Evolutionary conservation across 1,140 invertebrate genomes (phyloP).

Genomic region (Palaemon carinicauda): DNA sequence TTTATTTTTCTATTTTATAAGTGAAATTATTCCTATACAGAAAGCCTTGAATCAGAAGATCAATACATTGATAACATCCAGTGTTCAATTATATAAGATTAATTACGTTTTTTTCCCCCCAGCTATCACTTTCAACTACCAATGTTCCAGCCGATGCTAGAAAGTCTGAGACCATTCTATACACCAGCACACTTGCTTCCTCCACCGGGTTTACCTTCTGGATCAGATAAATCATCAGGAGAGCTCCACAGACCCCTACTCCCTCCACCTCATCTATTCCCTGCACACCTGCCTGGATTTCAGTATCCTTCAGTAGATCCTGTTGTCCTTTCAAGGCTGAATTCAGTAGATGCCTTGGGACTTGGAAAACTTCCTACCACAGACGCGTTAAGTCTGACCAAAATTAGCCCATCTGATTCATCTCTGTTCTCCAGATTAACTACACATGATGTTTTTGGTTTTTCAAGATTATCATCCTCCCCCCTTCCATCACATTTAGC

Average conservation of each 20-base stretch:
- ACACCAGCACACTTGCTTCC: slow-evolving; percentile 19
- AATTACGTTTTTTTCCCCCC: not conserved
- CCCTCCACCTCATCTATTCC: slow-evolving; percentile 34
- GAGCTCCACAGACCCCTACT: slow-evolving; percentile 27
- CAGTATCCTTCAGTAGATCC: slow-evolving; percentile 27
- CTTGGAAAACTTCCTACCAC: slow-evolving; percentile 20
- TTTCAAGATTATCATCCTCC: slow-evolving; percentile 32
- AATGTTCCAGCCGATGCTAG: slow-evolving; percentile 48
- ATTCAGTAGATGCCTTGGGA: slow-evolving; percentile 23
- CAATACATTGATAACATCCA: not conserved
- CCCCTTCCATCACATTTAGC: slow-evolving; percentile 16
- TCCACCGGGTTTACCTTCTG: not conserved
- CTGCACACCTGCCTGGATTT: slow-evolving; percentile 15
- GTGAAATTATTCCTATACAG: too few relatives aligned
- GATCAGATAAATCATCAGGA: slow-evolving; percentile 17
- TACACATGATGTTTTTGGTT: slow-evolving; percentile 23
- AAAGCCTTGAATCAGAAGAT: too few relatives aligned
- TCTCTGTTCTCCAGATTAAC: slow-evolving; percentile 28
- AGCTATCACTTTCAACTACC: slow-evolving; percentile 49
- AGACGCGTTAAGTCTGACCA: slow-evolving; percentile 29
- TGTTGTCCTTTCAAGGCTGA: slow-evolving; percentile 17
- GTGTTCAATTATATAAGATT: not conserved
- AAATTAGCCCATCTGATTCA: slow-evolving; percentile 32
- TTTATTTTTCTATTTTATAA: too few relatives aligned
- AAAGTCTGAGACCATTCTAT: slow-evolving; percentile 41